phyloP scores from a whole-genome alignment of 2,888 invertebrate species.

The Zelleria hepariella region DNA sequence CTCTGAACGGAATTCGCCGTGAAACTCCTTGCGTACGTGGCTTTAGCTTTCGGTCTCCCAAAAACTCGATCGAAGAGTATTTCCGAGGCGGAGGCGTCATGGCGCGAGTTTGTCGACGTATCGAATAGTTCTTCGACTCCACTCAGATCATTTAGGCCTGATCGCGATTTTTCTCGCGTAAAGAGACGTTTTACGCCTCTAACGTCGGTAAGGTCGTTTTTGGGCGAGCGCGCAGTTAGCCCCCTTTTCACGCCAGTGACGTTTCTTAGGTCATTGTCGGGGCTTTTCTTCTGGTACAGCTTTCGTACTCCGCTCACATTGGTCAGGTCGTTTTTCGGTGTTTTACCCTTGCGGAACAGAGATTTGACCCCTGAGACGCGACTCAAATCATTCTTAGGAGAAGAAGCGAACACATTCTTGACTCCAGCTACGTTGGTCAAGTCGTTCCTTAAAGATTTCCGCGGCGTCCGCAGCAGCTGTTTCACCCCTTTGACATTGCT shows the following conservation, averaged over 20 bases:
- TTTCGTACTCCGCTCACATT: constrained; percentile 42
- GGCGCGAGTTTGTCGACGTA: constrained; percentile 21
- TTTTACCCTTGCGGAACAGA: constrained; percentile 20
- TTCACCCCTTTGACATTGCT: constrained; percentile 35
- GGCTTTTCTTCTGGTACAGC: constrained; percentile 26
- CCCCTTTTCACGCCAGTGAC: constrained; percentile 31
- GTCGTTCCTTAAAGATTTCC: constrained; percentile 36
- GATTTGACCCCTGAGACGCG: constrained; percentile 32
- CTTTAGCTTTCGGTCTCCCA: constrained; percentile 33
- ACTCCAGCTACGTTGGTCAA: constrained; percentile 31
- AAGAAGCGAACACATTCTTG: constrained; percentile 26
- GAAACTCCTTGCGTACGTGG: constrained; percentile 44
- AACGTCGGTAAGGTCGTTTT: constrained; percentile 42
- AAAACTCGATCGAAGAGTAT: constrained; percentile 35
- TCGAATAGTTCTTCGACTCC: constrained; percentile 48
- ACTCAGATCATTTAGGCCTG: constrained; percentile 34
- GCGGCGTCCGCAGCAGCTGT: constrained; percentile 29
- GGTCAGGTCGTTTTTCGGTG: constrained; percentile 39
- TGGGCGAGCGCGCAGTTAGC: constrained; percentile 29
- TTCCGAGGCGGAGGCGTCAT: constrained; percentile 19
- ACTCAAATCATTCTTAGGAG: constrained; percentile 34
- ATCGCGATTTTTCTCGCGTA: constrained; percentile 17
- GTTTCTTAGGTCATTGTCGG: constrained; percentile 33
- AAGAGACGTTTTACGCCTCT: constrained; percentile 40
- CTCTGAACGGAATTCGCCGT: constrained; percentile 17